phyloP scores from a whole-genome alignment of 2,113 vertebrate genomes.

The Bufo gargarizans region DNA sequence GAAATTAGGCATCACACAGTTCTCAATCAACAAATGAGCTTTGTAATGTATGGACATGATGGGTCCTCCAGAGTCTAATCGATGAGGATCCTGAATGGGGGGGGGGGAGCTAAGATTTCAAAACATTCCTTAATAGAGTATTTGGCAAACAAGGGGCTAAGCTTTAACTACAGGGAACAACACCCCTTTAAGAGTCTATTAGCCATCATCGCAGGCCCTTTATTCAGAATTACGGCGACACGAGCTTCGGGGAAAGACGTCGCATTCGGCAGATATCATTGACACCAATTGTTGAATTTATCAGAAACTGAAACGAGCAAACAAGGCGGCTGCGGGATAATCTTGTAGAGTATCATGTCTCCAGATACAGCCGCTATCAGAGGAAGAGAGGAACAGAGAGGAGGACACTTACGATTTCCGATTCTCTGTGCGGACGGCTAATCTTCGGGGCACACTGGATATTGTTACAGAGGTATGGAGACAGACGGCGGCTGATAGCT shows the following conservation, averaged over 20 bases:
- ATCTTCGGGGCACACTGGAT: constrained; percentile 28
- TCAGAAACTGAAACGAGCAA: background rate
- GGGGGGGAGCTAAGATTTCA: background rate
- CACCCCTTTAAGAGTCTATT: background rate
- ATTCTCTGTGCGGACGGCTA: constrained; percentile 12
- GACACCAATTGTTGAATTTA: constrained; percentile 20
- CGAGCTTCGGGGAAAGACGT: background rate
- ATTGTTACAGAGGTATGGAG: constrained; percentile 34
- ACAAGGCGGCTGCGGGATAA: background rate
- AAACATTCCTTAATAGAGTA: background rate
- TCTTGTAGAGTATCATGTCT: background rate
- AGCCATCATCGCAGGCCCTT: background rate
- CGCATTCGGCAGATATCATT: background rate
- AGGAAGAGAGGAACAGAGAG: constrained; percentile 32
- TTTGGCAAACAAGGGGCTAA: background rate
- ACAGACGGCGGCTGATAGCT: constrained; percentile 48
- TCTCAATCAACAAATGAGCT: too few species aligned
- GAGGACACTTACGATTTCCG: background rate
- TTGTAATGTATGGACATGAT: too few species aligned
- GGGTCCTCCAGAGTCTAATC: too few species aligned
- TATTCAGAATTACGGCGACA: background rate
- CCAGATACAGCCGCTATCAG: constrained; percentile 7
- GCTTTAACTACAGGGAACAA: background rate
- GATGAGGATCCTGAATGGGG: too few species aligned
- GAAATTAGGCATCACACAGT: too few species aligned